Conservation (phyloP, 2,113 vertebrate species). For the Poeciliopsis occidentalis region DNA sequence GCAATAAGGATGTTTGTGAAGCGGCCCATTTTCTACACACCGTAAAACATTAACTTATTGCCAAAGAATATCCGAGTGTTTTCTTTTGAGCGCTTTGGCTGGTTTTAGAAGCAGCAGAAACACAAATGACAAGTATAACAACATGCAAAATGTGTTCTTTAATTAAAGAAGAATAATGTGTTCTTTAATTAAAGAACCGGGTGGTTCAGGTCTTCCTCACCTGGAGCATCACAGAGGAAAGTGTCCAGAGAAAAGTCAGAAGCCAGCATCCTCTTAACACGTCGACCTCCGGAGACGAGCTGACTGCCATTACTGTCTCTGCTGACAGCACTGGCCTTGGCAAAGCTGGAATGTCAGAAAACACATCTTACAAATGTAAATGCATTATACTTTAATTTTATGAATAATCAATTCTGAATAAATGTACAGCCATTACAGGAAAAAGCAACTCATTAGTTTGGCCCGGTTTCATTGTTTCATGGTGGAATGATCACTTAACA, state of each 20-base stretch:
- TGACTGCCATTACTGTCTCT: conserved; percentile 46
- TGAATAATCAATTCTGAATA: not conserved
- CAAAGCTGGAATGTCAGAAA: conserved; percentile 3
- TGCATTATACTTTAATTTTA: not conserved
- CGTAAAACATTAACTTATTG: too few species aligned
- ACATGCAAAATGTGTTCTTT: too few species aligned
- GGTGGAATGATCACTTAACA: not conserved
- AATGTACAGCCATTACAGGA: too few species aligned
- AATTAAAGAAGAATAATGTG: too few species aligned
- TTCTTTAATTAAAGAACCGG: not conserved
- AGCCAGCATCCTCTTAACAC: conserved; percentile 88
- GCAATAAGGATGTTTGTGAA: too few species aligned
- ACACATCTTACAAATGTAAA: not conserved
- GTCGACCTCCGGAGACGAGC: conserved; percentile 51
- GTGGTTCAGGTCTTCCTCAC: conserved; percentile 51
- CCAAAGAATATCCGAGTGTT: too few species aligned
- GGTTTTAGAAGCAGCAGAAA: too few species aligned
- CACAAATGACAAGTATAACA: too few species aligned
- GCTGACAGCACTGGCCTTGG: conserved; percentile 40
- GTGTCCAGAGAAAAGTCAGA: conserved; percentile 81
- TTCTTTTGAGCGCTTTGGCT: too few species aligned
- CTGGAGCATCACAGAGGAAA: conserved; percentile 92
- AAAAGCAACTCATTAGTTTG: too few species aligned
- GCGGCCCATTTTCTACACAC: too few species aligned
- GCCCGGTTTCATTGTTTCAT: not conserved